Percentiles rank a stretch among this genome's conserved stretches.
These are phyloP conservation scores for Ashinkailepas kermadecensis DNA, from an alignment of 2,888 invertebrate species.

Conservation along the genomic window DNA sequence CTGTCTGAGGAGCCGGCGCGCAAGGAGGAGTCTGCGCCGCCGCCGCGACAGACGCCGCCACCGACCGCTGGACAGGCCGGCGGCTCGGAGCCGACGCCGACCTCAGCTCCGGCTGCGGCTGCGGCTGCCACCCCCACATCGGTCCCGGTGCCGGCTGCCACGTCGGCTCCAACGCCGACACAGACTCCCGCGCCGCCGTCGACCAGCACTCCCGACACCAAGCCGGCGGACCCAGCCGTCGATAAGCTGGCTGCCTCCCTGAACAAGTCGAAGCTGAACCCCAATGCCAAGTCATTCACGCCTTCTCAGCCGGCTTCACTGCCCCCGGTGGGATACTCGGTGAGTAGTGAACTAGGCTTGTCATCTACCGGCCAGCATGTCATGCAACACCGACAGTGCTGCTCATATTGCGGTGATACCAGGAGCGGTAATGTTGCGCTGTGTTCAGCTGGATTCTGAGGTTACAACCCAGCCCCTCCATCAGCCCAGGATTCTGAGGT, in stretches of 20 bases:
- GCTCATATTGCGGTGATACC: too few relatives aligned
- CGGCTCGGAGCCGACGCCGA: too few relatives aligned
- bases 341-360: background rate
- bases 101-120: too few relatives aligned
- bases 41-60: background rate
- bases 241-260: conserved; percentile 46
- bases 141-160: too few relatives aligned
- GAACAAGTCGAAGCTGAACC: conserved; percentile 73
- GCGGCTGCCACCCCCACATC: too few relatives aligned
- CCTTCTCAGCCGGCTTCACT: conserved; percentile 32
- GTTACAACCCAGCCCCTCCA: too few relatives aligned
- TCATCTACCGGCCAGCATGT: too few relatives aligned
- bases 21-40: background rate
- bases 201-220: conserved; percentile 21
- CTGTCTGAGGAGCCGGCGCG: conserved; percentile 25
- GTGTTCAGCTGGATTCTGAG: too few relatives aligned
- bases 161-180: too few relatives aligned
- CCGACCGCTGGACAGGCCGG: background rate
- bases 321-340: background rate
- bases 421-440: too few relatives aligned
- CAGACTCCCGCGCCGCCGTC: background rate
- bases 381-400: too few relatives aligned
- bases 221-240: conserved; percentile 24
- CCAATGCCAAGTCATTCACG: conserved; percentile 80
- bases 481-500: too few relatives aligned